These are phyloP conservation scores for Butorides virescens DNA, from an alignment of 2,113 vertebrate species.

Conservation along the genomic window DNA sequence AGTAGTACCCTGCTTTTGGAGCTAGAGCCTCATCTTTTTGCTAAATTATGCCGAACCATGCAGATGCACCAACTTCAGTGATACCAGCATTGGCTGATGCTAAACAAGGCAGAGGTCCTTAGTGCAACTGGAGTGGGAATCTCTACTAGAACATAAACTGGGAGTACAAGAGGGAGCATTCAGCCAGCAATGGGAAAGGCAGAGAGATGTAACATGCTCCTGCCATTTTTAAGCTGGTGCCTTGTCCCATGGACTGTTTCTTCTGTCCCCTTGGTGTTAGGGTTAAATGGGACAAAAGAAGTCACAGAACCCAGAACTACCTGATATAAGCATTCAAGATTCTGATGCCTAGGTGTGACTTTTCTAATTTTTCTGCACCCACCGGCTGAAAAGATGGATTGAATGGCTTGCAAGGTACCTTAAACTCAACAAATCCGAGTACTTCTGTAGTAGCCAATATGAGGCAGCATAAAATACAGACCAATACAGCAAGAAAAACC, in stretches of 20 bases:
- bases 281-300: background rate
- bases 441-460: background rate
- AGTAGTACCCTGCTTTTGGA: rapidly evolving
- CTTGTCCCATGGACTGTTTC: background rate
- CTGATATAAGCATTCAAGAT: background rate
- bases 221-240: background rate
- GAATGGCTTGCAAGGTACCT: background rate
- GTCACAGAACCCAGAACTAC: background rate
- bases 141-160: background rate
- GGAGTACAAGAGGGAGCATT: background rate
- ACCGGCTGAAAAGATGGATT: background rate
- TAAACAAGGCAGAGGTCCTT: background rate
- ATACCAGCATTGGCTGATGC: background rate
- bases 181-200: background rate
- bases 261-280: background rate
- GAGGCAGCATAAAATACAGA: background rate
- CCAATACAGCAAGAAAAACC: background rate
- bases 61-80: background rate
- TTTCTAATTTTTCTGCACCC: background rate
- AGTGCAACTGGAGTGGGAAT: background rate
- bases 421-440: background rate
- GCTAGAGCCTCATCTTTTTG: background rate
- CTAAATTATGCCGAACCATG: background rate
- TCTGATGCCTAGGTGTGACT: background rate
- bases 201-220: background rate